phyloP scores from a whole-genome alignment of 2,888 invertebrate species.

The Dinocampus coccinellae region DNA sequence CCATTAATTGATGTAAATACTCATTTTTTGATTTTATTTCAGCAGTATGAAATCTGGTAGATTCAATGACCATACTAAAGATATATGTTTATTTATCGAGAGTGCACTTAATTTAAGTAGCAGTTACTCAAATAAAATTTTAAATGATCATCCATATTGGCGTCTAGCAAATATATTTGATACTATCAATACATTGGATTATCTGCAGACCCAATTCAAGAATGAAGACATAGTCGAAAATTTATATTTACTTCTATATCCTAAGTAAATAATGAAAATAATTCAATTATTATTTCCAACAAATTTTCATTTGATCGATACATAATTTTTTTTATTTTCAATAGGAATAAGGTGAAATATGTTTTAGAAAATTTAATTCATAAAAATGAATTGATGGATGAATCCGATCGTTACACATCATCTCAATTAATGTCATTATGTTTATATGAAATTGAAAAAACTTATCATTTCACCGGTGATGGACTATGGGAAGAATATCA shows the following conservation, averaged over 20 bases:
- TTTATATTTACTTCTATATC: conserved; percentile 78
- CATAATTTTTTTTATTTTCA: conserved; percentile 59
- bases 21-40: no score
- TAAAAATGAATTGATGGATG: conserved; percentile 43
- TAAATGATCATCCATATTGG: conserved; percentile 77
- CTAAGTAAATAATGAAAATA: conserved; percentile 72
- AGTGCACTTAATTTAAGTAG: no score
- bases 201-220: conserved; percentile 72
- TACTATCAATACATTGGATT: conserved; percentile 74
- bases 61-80: neutral
- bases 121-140: conserved; percentile 53
- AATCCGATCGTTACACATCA: conserved; percentile 47
- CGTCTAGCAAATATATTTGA: conserved; percentile 74
- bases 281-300: neutral
- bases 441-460: conserved; percentile 80
- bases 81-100: no score
- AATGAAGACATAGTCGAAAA: conserved; percentile 73
- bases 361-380: conserved; percentile 50
- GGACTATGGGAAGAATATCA: conserved; percentile 75
- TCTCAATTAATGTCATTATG: conserved; percentile 75
- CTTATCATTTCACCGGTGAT: conserved; percentile 82
- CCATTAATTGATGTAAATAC: no score
- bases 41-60: neutral
- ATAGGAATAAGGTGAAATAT: conserved; percentile 59
- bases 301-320: conserved; percentile 54